These are phyloP conservation scores for Melanotaenia nigrans DNA, from an alignment of 2,797 vertebrate genomes.

Conservation along the genomic window DNA sequence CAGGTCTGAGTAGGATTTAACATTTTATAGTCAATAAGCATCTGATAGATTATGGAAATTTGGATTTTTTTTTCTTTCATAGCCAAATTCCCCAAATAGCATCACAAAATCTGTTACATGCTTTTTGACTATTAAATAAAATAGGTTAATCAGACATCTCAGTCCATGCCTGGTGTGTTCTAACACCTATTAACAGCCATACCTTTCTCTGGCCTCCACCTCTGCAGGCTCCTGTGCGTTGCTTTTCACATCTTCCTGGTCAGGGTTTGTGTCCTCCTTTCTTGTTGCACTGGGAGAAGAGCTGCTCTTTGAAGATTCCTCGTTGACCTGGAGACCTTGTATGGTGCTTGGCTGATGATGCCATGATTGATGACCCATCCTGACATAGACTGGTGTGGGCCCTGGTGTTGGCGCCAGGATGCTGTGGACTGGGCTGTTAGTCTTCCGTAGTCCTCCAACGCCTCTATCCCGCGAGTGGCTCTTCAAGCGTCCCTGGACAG, in stretches of 20 bases:
- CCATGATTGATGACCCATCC: constrained; percentile 86
- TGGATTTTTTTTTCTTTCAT: not conserved
- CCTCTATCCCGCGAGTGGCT: constrained; percentile 92
- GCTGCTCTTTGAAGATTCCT: constrained; percentile 84
- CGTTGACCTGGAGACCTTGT: constrained; percentile 85
- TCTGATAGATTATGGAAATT: not conserved
- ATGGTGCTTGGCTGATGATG: constrained; percentile 87
- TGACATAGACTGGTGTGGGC: constrained; percentile 86
- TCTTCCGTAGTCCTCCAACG: constrained; percentile 86
- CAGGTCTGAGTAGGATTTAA: not conserved
- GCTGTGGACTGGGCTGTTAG: constrained; percentile 90
- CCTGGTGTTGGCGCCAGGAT: constrained; percentile 88
- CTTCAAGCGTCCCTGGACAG: constrained; percentile 91
- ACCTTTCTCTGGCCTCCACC: constrained; percentile 90
- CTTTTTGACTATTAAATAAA: constrained; percentile 35
- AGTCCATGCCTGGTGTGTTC: constrained; percentile 32
- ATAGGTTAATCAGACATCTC: constrained; percentile 9
- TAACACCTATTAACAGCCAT: constrained; percentile 79
- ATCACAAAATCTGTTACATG: constrained; percentile 18
- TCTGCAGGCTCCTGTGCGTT: constrained; percentile 83
- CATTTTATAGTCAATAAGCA: not conserved
- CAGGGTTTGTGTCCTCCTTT: constrained; percentile 82
- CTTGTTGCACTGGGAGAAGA: constrained; percentile 77
- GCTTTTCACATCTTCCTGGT: constrained; percentile 84
- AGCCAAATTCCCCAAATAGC: constrained; percentile 19